Evolutionary conservation across 37 sponge, comb jelly and placozoan species (phyloP).

Genomic region (Haliclona indistincta): DNA sequence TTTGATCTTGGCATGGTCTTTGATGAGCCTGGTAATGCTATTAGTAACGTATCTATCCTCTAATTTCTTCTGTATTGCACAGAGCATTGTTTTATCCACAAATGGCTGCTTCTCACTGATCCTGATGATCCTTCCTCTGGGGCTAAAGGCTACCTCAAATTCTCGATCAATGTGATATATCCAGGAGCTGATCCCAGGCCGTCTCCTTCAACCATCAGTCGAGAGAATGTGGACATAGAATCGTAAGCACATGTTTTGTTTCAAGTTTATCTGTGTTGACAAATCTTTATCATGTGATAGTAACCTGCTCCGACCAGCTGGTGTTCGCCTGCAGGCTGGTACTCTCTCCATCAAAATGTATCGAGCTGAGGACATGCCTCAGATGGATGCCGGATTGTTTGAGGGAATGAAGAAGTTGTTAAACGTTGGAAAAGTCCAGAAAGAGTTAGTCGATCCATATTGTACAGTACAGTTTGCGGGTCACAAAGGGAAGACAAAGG

Average conservation of each 20-base stretch:
- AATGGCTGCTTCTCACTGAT: constrained; percentile 81
- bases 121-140: constrained; percentile 65
- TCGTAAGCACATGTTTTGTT: constrained; percentile 21
- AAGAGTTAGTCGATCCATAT: constrained; percentile 97
- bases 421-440: constrained; percentile 68
- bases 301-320: constrained; percentile 69
- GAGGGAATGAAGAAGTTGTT: constrained; percentile 87
- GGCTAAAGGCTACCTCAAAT: constrained; percentile 71
- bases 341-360: constrained; percentile 51
- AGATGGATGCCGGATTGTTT: constrained; percentile 86
- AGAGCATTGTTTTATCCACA: constrained; percentile 72
- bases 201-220: constrained; percentile 26
- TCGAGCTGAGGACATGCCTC: constrained; percentile 62
- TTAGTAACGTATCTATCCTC: too few relatives aligned
- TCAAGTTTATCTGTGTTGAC: neutral
- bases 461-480: constrained; percentile 92
- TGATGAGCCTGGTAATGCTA: constrained; percentile 77
- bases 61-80: neutral
- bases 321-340: constrained; percentile 62
- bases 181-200: constrained; percentile 71
- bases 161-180: constrained; percentile 67
- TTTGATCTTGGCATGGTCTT: constrained; percentile 94
- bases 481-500: constrained; percentile 83
- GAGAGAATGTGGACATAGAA: constrained; percentile 78
- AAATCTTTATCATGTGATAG: constrained; percentile 17